Evolutionary conservation across 2,113 vertebrate species (phyloP).

Genomic region (Pterocles orientalis): DNA sequence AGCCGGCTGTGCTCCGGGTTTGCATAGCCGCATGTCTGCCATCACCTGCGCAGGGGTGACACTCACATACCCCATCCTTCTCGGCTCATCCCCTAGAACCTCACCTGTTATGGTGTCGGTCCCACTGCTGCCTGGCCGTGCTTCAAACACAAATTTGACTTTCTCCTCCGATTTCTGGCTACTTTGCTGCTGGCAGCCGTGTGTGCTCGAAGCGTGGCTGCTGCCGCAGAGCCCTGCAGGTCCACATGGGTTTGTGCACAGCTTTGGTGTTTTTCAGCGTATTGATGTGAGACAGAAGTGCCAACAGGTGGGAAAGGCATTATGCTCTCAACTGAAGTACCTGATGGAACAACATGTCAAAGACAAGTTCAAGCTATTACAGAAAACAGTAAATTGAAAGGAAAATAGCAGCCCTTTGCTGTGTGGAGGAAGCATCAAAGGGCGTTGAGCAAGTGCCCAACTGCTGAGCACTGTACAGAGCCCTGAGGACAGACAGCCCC

Average conservation of each 20-base stretch:
- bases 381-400: background rate
- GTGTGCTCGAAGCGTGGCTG: background rate
- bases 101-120: accelerated
- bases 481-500: background rate
- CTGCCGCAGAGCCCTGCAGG: background rate
- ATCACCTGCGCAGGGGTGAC: background rate
- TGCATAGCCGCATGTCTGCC: accelerated
- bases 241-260: background rate
- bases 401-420: background rate
- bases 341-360: accelerated
- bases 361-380: background rate
- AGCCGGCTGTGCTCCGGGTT: accelerated
- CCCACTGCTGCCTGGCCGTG: background rate
- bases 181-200: background rate
- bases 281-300: background rate
- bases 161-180: background rate
- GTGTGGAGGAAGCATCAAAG: accelerated
- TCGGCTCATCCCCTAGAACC: background rate
- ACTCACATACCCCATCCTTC: background rate
- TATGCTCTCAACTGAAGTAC: background rate
- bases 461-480: background rate
- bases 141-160: background rate
- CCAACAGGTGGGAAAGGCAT: background rate
- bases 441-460: background rate
- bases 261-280: accelerated